Conservation (phyloP, 2,113 vertebrate species). For the Pygoscelis antarcticus region DNA sequence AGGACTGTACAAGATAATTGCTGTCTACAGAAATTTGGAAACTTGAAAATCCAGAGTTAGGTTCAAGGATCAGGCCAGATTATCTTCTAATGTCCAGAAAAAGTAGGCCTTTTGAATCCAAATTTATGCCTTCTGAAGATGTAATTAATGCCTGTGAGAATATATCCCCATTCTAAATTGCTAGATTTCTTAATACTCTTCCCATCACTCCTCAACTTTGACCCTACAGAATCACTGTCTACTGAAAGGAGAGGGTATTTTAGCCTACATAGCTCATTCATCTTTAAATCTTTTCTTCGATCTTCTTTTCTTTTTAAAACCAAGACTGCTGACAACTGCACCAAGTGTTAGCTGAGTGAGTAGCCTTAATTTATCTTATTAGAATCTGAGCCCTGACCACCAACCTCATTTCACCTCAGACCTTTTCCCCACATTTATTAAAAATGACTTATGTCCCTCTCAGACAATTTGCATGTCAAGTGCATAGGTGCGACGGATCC, state of each 20-base stretch:
- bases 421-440: conserved; percentile 46
- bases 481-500: neutral
- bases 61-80: neutral
- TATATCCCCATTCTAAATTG: conserved; percentile 68
- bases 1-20: neutral
- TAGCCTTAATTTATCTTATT: conserved; percentile 60
- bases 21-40: neutral
- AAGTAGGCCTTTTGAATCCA: neutral
- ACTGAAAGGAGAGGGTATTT: conserved; percentile 60
- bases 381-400: conserved; percentile 30
- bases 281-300: conserved; percentile 61
- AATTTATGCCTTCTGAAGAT: conserved; percentile 4
- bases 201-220: conserved; percentile 64
- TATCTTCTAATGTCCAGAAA: neutral
- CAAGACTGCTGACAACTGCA: conserved; percentile 60
- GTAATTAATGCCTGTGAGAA: conserved; percentile 52
- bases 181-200: conserved; percentile 74
- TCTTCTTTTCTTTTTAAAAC: conserved; percentile 47
- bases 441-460: conserved; percentile 42
- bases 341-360: conserved; percentile 18
- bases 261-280: conserved; percentile 49
- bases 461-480: conserved; percentile 11
- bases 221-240: conserved; percentile 40
- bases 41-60: neutral
- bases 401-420: conserved; percentile 41